Base-by-base conservation (phyloP, 2,797 vertebrate species). In the Discoglossus pictus region DNA sequence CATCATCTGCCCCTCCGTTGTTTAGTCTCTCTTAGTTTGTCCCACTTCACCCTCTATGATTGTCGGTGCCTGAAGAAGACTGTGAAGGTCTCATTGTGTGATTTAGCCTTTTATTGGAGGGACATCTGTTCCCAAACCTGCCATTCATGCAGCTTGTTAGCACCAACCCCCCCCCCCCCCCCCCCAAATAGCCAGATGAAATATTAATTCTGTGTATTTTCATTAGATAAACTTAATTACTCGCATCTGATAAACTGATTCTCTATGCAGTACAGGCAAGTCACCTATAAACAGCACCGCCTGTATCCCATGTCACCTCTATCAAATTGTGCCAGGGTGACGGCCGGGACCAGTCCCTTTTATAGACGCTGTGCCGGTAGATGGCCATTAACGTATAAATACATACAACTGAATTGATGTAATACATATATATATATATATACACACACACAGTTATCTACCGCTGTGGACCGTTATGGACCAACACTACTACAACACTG, bases 211-310 rank as follows among this genome's bases (percentile, higher is more conserved):
- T 23, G 25, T 10, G 16, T 68, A 62, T 69, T 72, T 65, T 71
- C 27, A 65, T 46, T 35, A 68, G 65, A 35, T 52, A 61, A 73
- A 38, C 69, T 42, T 60, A 54, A 70, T 25, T 48, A 61, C 65
- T 68, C 59, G 1, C 16, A 60, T 60, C 46, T 60, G 55, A 68
- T 68, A 51, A 68, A 60, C 46, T 35, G 65, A 60, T 60, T 68
- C 46, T 68, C 46, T 48, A 46, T 52, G 36, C 65, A 43, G 47
- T 36, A 11, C 47, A 52, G 55, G 24, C 47, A 36, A 60, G 16
- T 68, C 65, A 44, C 36, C 54, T 55, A 43, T 43, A 42, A 68
- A 51, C 43, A 59, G 24, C 44, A 38, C 7, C 51, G 42, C 53
- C 34, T 58, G 43, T 59, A 35, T 60, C 46, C 27, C 47, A 27